A percentile compares a stretch with the other conserved stretches of the same genome.
These are phyloP conservation scores for Saimiri boliviensis DNA, from an alignment of 2,113 vertebrate genomes.

Conservation along the genomic window DNA sequence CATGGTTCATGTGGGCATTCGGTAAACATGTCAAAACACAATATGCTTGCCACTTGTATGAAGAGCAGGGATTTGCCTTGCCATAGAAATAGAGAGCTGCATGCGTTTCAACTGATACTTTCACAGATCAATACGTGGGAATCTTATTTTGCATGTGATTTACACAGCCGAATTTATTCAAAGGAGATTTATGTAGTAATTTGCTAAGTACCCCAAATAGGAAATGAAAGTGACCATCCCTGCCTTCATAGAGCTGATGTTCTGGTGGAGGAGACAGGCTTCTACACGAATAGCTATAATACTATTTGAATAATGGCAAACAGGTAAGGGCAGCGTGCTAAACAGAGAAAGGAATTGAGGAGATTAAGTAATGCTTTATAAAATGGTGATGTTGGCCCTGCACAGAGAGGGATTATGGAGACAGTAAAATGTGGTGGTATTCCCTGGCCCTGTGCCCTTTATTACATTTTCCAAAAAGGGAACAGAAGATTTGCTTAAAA, in stretches of 20 bases:
- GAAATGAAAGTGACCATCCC: not conserved
- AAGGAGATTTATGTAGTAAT: not conserved
- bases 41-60: not conserved
- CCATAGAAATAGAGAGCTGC: not conserved
- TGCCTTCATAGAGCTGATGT: not conserved
- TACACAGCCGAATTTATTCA: not conserved
- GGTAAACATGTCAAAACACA: not conserved
- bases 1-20: not conserved
- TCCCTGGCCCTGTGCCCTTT: not conserved
- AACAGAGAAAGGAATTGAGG: not conserved
- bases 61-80: not conserved
- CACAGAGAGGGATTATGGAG: not conserved
- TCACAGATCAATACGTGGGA: not conserved
- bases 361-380: not conserved
- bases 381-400: not conserved
- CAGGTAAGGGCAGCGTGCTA: not conserved
- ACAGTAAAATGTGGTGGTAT: not conserved
- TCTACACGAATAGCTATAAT: too few species aligned
- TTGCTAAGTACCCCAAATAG: too few species aligned
- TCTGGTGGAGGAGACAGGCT: not conserved
- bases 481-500: not conserved
- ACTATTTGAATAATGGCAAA: not conserved
- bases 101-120: accelerated
- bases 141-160: not conserved
- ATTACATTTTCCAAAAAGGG: not conserved